Evolutionary conservation across 2,888 invertebrate species (phyloP).

Genomic region (Patella caerulea): DNA sequence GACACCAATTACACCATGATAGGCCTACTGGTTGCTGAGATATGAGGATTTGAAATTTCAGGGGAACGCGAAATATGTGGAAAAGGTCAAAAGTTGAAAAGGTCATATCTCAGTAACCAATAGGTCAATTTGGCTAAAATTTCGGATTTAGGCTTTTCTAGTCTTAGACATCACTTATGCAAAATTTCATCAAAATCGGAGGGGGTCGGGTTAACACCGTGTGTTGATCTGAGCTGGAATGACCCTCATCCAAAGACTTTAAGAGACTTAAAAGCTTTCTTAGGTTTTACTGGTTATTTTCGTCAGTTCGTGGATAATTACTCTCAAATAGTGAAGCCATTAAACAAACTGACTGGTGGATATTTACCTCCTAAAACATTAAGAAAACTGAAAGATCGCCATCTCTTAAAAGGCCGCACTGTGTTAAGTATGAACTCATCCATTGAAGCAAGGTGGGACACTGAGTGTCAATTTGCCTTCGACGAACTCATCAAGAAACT

Average conservation of each 20-base stretch:
- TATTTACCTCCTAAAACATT: not conserved
- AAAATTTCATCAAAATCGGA: no score
- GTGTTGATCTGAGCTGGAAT: no score
- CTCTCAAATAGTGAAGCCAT: constrained; percentile 3
- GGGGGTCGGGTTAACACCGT: no score
- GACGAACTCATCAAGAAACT: not conserved
- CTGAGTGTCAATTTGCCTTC: not conserved
- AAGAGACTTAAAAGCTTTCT: not conserved
- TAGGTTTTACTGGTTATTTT: not conserved
- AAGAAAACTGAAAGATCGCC: not conserved
- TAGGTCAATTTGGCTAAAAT: no score
- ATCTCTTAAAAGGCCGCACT: not conserved
- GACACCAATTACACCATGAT: no score
- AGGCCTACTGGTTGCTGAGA: no score
- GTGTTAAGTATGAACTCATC: not conserved
- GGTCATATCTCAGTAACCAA: no score
- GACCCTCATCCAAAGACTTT: not conserved
- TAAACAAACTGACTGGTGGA: not conserved
- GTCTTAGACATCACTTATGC: no score
- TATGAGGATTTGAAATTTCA: no score
- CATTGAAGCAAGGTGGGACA: not conserved
- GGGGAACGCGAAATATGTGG: no score
- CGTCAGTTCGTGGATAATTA: not conserved
- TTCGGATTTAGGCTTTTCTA: no score
- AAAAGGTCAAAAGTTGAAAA: no score